Evolutionary conservation across 2,113 vertebrate species (phyloP), one percentile per base, ranked within the genome.

Genomic region (human): DNA sequence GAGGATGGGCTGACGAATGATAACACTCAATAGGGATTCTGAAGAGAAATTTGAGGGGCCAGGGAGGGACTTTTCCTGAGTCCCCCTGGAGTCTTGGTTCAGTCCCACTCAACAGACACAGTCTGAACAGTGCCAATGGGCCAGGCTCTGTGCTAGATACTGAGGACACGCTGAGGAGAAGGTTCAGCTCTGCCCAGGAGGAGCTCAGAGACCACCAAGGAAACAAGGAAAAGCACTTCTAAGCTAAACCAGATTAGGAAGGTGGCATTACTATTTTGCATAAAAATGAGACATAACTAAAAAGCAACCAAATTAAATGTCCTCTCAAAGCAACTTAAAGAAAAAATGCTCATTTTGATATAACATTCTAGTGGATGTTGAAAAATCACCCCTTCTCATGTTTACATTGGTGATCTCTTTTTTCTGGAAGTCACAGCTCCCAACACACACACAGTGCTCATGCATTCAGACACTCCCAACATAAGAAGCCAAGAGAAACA

Each of bases 381-480:
- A 88, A 88, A 97, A 96, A 64, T 78, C 80, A 73, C 38, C 32
- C 50, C 50, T 75, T 94, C 43, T 84, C 35, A 64, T 16, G 61
- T 73, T 86, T 93, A 96, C 30, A 57, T n/a, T 10, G 6, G 59
- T 40, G 86, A 76, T 35, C 50, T 14, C 38, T 91, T 81, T 94
- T 38, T 79, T 75, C 76, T 90, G 27, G 64, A 96, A 93, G 57
- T 68, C 50, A 70, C 1, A 80, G 45, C 43, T 87, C 66, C 25
- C 57, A 81, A 25, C 57, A 52, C 3, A 81, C 64, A 95, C 90
- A 93, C 12, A 75, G 57, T 86, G 80, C 70, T 87, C 75, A 30
- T 43, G 38, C 55, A 61, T 40, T 72, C 45, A 82, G 94, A 88
- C 30, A 50, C 48, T 88, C 61, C 59, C 88, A 90, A 94, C 81